A percentile compares a stretch with the other conserved stretches of the same genome.
phyloP scores from a whole-genome alignment of 2,888 invertebrate species.

The Mellilla xanthometata region DNA sequence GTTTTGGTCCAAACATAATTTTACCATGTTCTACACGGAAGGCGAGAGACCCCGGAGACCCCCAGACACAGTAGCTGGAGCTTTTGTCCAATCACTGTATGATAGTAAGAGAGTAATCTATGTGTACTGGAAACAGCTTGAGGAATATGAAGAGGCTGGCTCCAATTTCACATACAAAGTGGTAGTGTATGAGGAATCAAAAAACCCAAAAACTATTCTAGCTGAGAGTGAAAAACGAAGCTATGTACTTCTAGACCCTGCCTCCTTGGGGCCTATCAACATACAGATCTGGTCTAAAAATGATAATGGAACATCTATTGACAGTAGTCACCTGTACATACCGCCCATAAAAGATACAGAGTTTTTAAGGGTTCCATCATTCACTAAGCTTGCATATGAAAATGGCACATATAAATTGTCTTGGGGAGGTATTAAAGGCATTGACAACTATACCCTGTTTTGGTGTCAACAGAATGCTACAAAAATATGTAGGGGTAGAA shows the following conservation, averaged over 20 bases:
- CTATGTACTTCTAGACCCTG: conserved; percentile 82
- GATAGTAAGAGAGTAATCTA: conserved; percentile 83
- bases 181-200: conserved; percentile 55
- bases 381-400: conserved; percentile 88
- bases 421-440: conserved; percentile 85
- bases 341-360: conserved; percentile 77
- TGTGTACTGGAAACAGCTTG: conserved; percentile 91
- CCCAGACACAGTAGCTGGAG: conserved; percentile 87
- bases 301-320: conserved; percentile 79
- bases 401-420: conserved; percentile 88
- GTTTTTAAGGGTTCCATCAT: conserved; percentile 75
- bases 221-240: conserved; percentile 81
- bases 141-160: conserved; percentile 87
- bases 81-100: conserved; percentile 85
- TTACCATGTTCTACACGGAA: conserved; percentile 83
- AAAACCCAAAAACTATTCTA: conserved; percentile 52
- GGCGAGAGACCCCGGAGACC: conserved; percentile 84
- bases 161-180: conserved; percentile 88
- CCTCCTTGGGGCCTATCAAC: conserved; percentile 64
- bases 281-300: conserved; percentile 85
- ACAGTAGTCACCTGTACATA: conserved; percentile 83
- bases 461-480: conserved; percentile 85
- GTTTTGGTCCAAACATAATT: conserved; percentile 88
- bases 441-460: conserved; percentile 89
- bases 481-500: conserved; percentile 79